A percentile compares a stretch with the other conserved stretches of the same genome.
These are phyloP conservation scores for Procambarus virginalis DNA, from an alignment of 1,140 invertebrate genomes.

Conservation along the genomic window DNA sequence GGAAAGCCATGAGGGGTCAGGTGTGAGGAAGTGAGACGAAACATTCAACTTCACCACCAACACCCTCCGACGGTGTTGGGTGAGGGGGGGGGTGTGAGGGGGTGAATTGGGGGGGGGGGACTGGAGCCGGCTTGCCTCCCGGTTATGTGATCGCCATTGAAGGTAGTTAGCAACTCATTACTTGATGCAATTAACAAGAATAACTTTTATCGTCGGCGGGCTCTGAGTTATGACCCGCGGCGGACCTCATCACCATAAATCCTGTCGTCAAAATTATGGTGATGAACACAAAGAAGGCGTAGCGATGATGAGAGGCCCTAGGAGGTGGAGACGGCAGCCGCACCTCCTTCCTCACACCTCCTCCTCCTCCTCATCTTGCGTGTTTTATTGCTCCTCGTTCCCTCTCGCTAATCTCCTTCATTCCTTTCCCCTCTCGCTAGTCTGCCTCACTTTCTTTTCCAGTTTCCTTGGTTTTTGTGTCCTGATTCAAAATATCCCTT, in stretches of 20 bases:
- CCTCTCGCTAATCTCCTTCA: background rate
- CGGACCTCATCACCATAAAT: constrained; percentile 67
- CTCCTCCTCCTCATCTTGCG: background rate
- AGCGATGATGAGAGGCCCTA: constrained; percentile 19
- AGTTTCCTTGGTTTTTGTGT: background rate
- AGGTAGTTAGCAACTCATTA: constrained; percentile 67
- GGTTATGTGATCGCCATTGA: constrained; percentile 64
- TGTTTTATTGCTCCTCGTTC: background rate
- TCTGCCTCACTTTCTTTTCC: too few relatives aligned
- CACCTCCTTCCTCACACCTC: background rate
- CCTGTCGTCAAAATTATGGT: constrained; percentile 67
- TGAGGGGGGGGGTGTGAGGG: too few relatives aligned
- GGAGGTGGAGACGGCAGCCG: constrained; percentile 1
- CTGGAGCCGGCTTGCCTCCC: too few relatives aligned
- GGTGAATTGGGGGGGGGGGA: too few relatives aligned
- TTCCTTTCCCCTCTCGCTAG: background rate
- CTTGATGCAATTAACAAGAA: constrained; percentile 68
- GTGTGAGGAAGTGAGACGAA: too few relatives aligned
- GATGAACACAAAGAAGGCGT: constrained; percentile 63
- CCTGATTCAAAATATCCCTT: background rate
- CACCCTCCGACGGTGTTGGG: too few relatives aligned
- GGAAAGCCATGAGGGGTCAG: too few relatives aligned
- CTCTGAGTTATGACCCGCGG: constrained; percentile 64
- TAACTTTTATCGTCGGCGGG: constrained; percentile 66
- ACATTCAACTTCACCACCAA: too few relatives aligned